Evolutionary conservation across 2,888 invertebrate species (phyloP), one percentile per base, ranked within the genome.

Genomic region (Polydrusus cervinus): DNA sequence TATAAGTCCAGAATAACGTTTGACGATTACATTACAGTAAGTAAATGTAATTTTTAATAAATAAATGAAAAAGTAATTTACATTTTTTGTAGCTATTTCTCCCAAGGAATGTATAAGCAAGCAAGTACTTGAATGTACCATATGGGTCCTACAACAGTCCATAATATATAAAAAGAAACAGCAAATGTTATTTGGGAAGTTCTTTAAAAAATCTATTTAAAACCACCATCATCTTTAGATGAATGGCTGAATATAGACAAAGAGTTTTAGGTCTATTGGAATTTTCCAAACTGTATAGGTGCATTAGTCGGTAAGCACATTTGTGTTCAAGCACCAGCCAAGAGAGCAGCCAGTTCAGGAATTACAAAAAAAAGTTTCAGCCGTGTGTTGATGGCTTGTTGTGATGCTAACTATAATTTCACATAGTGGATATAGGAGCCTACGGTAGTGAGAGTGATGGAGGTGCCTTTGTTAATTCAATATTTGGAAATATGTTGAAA

Each of bases 401-500:
- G 71, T 34, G 66, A 66, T 72, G 43, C 66, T 16, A 57, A 66
- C n/a, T 72, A 72, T 60, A 65, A 72, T 47, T 66, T 72, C 30
- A 66, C 68, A 0, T 60, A 30, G 68, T 67, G 40, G 73, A 68
- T 18, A 68, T 30, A 30, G 30, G 60, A 60, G 68, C 13, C 45
- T 45, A 69, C 55, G 40, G 74, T 30, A 11, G 25, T 16, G 40
- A 60, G 34, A 74, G 74, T 55, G 69, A 70, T 57, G 69, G 69
- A 7, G 69, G 53, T 25, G 14, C 53, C 13, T 74, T 70, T 49
- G 0, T 10, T 11, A 53, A 62, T 25, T 70, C 69, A 7, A 3
- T 53, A 34, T 80, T 81, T 74, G 80, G 77, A 0, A 68, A 75
- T 38, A 64, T 67, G 20, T 66, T 80, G 14, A 61, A 75, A 20